A percentile compares a stretch with the other conserved stretches of the same genome.
Evolutionary conservation across 2,797 vertebrate genomes (phyloP).

Genomic region (Sciurus carolinensis): DNA sequence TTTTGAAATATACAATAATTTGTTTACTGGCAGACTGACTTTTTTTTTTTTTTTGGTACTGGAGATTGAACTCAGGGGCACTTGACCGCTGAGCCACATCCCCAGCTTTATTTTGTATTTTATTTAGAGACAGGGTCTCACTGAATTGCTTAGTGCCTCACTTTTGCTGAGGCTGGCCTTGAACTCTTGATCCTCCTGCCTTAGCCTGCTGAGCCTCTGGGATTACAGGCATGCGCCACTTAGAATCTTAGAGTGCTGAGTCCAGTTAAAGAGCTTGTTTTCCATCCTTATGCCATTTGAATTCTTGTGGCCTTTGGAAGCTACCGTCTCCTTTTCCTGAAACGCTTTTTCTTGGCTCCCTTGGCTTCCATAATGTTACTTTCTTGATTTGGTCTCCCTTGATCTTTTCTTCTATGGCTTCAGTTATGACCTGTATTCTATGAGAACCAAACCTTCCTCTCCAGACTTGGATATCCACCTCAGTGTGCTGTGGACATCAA

Average conservation of each 20-base stretch:
- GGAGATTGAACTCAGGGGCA: no score
- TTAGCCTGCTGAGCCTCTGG: no score
- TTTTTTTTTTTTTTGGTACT: not conserved
- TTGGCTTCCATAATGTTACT: not conserved
- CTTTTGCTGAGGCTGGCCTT: no score
- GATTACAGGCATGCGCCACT: no score
- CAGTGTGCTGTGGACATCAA: not conserved
- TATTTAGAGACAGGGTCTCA: no score
- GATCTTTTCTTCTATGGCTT: constrained; percentile 38
- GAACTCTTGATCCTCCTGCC: no score
- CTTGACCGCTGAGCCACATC: no score
- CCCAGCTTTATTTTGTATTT: no score
- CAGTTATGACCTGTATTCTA: not conserved
- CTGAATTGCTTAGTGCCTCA: no score
- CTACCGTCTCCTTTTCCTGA: not conserved
- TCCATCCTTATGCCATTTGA: not conserved
- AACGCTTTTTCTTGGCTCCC: not conserved
- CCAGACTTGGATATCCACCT: not conserved
- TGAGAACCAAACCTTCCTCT: constrained; percentile 8
- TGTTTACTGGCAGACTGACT: not conserved
- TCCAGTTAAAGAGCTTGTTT: not conserved
- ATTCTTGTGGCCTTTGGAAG: not conserved
- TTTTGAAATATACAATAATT: not conserved
- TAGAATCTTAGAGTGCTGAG: not conserved
- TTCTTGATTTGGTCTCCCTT: not conserved